Conservation (phyloP, 2,888 invertebrate species). For the Platycheirus rosarum region DNA sequence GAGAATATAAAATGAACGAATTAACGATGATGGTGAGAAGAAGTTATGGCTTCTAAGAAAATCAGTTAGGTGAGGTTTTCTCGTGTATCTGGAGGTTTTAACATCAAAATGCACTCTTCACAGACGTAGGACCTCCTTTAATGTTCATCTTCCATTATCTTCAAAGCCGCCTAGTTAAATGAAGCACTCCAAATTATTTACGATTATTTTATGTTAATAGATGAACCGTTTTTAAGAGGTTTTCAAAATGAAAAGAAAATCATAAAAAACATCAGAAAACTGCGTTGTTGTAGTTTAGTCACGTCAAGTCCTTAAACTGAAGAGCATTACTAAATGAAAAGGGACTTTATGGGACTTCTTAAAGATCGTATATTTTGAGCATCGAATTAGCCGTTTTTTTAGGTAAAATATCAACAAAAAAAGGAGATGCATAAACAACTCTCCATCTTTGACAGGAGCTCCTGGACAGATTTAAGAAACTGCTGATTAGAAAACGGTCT, state of each 20-base stretch:
- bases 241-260: background rate
- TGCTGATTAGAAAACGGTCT: too few species aligned
- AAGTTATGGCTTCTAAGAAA: constrained; percentile 32
- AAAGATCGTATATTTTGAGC: too few species aligned
- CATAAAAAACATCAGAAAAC: background rate
- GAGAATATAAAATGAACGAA: constrained; percentile 36
- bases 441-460: too few species aligned
- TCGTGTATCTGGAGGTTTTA: constrained; percentile 25
- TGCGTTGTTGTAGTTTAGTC: background rate
- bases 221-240: constrained; percentile 2
- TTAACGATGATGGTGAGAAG: constrained; percentile 70
- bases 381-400: too few species aligned
- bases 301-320: too few species aligned
- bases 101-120: constrained; percentile 68
- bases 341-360: too few species aligned
- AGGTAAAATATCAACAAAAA: too few species aligned
- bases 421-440: too few species aligned
- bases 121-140: constrained; percentile 48
- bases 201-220: constrained; percentile 70
- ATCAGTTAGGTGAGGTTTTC: constrained; percentile 35
- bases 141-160: constrained; percentile 13
- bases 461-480: too few species aligned
- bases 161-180: constrained; percentile 29
- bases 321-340: too few species aligned
- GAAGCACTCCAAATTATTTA: constrained; percentile 65